Percentiles rank a stretch among this genome's conserved stretches.
Conservation (phyloP, 1,140 invertebrate genomes). For the Zaprionus kolodkinae region DNA sequence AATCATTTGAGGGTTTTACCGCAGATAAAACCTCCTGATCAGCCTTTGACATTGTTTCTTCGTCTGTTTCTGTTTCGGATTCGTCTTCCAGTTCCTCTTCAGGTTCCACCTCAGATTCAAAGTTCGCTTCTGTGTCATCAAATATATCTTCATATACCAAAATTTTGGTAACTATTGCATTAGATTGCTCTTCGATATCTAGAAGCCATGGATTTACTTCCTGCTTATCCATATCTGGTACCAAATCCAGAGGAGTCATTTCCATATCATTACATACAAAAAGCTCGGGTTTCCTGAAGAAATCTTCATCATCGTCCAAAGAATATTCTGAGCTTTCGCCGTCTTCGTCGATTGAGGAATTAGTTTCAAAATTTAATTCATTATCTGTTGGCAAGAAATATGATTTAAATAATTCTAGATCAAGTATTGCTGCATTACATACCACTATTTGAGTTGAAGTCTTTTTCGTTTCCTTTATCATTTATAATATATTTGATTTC, state of each 20-base stretch:
- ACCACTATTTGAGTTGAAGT: not conserved
- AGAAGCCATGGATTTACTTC: not conserved
- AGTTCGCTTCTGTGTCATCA: not conserved
- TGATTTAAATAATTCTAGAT: not conserved
- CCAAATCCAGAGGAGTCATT: not conserved
- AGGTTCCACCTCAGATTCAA: not conserved
- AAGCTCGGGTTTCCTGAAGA: conserved; percentile 10
- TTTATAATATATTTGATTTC: conserved; percentile 1
- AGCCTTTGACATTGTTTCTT: not conserved
- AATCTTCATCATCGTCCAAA: conserved; percentile 1
- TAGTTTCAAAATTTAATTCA: not conserved
- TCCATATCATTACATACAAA: not conserved
- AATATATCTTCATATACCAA: conserved; percentile 7
- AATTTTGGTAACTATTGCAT: conserved; percentile 17
- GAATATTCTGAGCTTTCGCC: not conserved
- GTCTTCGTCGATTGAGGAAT: not conserved
- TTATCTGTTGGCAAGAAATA: not conserved
- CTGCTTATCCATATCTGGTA: not conserved
- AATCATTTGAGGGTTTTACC: not conserved
- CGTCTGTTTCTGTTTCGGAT: not conserved
- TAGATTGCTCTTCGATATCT: not conserved
- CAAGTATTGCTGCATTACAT: not conserved
- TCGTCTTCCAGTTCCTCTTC: not conserved
- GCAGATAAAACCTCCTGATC: not conserved
- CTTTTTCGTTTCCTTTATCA: not conserved